Conservation (phyloP, 1,140 invertebrate species). For the Temnothorax curvispinosus region DNA sequence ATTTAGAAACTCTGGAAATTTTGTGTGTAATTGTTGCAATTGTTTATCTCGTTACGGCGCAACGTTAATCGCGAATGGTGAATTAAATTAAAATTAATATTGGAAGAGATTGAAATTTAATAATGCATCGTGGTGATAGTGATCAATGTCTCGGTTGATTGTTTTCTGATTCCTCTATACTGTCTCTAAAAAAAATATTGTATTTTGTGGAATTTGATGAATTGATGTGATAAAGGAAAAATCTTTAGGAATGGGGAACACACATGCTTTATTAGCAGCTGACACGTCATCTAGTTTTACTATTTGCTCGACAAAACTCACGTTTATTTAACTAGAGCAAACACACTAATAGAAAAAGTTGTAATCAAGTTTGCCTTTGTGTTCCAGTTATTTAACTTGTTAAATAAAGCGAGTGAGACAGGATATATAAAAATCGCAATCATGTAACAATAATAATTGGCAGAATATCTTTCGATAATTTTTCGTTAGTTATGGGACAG, state of each 20-base stretch:
- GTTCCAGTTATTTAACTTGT: background rate
- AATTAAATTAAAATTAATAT: constrained; percentile 1
- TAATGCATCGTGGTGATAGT: background rate
- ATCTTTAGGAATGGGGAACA: constrained; percentile 4
- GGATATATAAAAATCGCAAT: background rate
- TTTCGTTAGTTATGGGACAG: background rate
- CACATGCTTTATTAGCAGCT: background rate
- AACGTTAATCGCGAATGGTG: background rate
- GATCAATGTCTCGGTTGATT: background rate
- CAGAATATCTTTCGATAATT: background rate
- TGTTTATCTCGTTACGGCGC: background rate
- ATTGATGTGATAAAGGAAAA: constrained; percentile 2
- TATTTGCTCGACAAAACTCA: background rate
- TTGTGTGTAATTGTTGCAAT: background rate
- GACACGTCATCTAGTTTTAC: background rate
- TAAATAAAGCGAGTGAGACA: background rate
- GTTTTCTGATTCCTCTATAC: background rate
- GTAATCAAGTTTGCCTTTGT: background rate
- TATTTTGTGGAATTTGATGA: background rate
- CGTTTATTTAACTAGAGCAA: background rate
- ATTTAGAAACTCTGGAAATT: background rate
- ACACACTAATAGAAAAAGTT: background rate
- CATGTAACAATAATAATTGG: background rate
- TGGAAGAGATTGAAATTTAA: background rate
- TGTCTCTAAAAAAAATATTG: background rate